phyloP scores from a whole-genome alignment of 2,888 invertebrate species.

The Nomada hirtipes region DNA sequence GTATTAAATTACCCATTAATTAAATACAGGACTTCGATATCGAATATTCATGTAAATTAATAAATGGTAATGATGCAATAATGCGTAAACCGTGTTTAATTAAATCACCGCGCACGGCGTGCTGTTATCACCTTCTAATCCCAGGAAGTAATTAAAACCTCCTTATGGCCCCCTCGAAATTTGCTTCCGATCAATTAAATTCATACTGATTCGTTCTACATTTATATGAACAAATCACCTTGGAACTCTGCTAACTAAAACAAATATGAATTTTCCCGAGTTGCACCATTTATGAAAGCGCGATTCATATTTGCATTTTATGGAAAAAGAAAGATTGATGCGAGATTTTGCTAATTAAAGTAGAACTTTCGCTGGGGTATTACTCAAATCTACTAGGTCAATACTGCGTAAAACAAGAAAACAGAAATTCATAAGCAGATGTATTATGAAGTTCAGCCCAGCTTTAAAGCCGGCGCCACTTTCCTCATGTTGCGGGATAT shows the following conservation, averaged over 20 bases:
- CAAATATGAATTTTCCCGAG: background rate
- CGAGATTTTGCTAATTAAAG: too few relatives aligned
- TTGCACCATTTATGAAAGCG: too few relatives aligned
- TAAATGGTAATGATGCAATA: background rate
- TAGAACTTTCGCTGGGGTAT: background rate
- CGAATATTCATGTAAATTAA: too few relatives aligned
- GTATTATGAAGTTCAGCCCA: too few relatives aligned
- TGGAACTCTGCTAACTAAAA: too few relatives aligned
- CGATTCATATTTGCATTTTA: background rate
- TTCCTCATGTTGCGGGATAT: too few relatives aligned
- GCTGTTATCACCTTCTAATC: too few relatives aligned
- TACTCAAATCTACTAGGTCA: background rate
- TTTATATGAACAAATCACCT: too few relatives aligned
- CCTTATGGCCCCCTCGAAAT: background rate
- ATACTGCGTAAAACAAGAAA: background rate
- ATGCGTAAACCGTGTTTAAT: background rate
- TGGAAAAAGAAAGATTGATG: background rate
- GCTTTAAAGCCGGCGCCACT: too few relatives aligned
- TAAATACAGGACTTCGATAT: too few relatives aligned
- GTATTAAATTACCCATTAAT: too few relatives aligned
- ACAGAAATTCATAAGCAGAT: too few relatives aligned
- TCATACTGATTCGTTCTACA: background rate
- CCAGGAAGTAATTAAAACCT: background rate
- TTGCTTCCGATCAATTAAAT: background rate
- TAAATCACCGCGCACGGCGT: background rate